phyloP scores from a whole-genome alignment of 2,797 vertebrate species.

The Halcyon smyrnensis region DNA sequence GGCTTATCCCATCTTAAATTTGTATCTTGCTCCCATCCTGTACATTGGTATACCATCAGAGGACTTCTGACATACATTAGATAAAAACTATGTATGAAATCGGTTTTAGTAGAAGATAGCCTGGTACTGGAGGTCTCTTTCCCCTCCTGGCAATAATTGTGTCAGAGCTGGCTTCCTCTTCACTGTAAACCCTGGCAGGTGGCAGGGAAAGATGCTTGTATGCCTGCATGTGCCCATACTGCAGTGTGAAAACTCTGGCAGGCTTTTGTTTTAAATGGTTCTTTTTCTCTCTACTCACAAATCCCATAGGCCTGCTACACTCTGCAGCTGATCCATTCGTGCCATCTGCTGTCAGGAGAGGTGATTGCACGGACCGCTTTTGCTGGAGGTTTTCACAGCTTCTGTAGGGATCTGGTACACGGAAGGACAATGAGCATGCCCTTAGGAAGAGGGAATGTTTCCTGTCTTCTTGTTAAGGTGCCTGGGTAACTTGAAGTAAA shows the following conservation, averaged over 20 bases:
- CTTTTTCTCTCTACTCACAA: not conserved
- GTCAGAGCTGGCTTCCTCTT: not conserved
- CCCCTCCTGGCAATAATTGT: accelerated
- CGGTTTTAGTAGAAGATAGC: not conserved
- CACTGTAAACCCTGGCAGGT: not conserved
- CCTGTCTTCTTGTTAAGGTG: not conserved
- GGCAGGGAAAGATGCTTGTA: not conserved
- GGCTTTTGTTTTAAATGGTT: not conserved
- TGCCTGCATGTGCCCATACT: not conserved
- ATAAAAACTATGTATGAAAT: not conserved
- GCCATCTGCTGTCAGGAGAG: slow-evolving; percentile 26
- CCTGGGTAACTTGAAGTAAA: not conserved
- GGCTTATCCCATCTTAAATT: not conserved
- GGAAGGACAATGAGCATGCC: accelerated
- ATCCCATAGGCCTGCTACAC: not conserved
- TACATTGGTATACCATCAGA: not conserved
- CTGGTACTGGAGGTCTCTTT: not conserved
- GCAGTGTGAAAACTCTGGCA: not conserved
- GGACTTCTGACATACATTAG: not conserved
- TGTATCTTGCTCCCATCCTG: not conserved
- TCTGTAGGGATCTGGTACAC: accelerated
- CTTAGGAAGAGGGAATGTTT: not conserved
- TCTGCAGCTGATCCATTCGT: not conserved
- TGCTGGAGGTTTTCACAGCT: accelerated
- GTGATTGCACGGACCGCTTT: not conserved